Base-by-base conservation (phyloP, 2,888 invertebrate species). In the Rhamnusium bicolor region DNA sequence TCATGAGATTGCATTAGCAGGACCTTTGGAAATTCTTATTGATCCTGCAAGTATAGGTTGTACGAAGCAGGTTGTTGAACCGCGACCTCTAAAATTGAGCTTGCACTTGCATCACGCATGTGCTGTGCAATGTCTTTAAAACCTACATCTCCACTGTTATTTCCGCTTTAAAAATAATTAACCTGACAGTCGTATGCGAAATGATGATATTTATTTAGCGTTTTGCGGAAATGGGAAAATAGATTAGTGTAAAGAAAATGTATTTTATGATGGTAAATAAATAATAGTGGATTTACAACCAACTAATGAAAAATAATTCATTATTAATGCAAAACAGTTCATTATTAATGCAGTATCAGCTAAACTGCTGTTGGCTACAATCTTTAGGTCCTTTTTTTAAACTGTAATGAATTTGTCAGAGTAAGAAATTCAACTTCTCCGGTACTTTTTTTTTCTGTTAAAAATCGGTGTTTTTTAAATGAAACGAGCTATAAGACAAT, bases 1-100 rank as follows among this genome's bases (percentile, higher is more conserved):
- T 63, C 49, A 63, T 63, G 49, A 63, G 27, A 14, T 14, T 10
- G 63, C 21, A 61, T 61, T 61, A 61, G 46, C 46, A 24, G 65
- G 27, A 14, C 63, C 63, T 49, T 49, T 14, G 63, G 19, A 53
- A 53, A 53, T 65, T 51, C 65, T 32, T 65, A 65, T 65, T 53
- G 65, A 65, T 65, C 65, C 65, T 49, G 65, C 14, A 47, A 65
- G 53, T 65, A 47, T 53, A 65, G 65, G 29, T 65, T 65, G 65
- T 53, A 65, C 29, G 27, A 27, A 47, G 53, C 47, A 32, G 65
- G 65, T 53, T 65, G 24, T 65, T 65, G 65, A 65, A 29, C 65
- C 32, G 8, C n/a, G 18, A 65, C 65, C 65, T 49, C 24, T 65
- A 65, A 53, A 65, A 32, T 27, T 5, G 51, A 29, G 19, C 32